Evolutionary conservation across 2,113 vertebrate species (phyloP).

Genomic region (Proterorhinus semilunaris): DNA sequence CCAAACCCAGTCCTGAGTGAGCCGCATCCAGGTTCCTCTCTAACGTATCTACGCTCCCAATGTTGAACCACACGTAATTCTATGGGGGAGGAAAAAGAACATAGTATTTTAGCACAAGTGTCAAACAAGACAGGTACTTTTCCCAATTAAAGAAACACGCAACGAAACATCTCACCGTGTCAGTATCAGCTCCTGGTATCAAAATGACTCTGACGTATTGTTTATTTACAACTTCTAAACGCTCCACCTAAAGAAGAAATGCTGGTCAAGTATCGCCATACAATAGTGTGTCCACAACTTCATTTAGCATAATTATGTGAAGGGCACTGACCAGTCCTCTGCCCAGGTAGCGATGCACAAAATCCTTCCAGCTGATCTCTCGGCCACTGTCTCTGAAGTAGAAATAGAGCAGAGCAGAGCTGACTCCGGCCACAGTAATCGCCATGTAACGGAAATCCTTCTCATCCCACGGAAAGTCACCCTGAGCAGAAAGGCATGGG

Average conservation of each 20-base stretch:
- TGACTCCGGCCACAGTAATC: constrained; percentile 54
- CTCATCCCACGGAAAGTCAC: constrained; percentile 81
- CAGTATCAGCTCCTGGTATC: constrained; percentile 59
- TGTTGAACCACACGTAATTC: constrained; percentile 79
- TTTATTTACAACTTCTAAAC: constrained; percentile 81
- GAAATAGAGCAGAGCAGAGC: constrained; percentile 62
- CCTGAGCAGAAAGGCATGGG: constrained; percentile 50
- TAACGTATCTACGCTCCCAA: constrained; percentile 79
- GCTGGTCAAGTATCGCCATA: not conserved
- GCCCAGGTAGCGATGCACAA: constrained; percentile 77
- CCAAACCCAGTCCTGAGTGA: constrained; percentile 73
- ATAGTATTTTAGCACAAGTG: not conserved
- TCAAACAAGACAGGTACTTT: not conserved
- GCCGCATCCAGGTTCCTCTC: constrained; percentile 78
- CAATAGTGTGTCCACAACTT: not conserved
- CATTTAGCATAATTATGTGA: not conserved
- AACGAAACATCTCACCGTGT: constrained; percentile 57
- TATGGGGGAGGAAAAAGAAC: constrained; percentile 26
- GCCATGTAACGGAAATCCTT: constrained; percentile 74
- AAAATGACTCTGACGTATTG: constrained; percentile 78
- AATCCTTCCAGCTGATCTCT: constrained; percentile 85
- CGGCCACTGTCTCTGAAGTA: constrained; percentile 71
- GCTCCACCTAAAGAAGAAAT: constrained; percentile 69
- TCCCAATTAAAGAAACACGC: too few relatives aligned
- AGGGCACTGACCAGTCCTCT: constrained; percentile 72